Percentiles rank a stretch among this genome's conserved stretches.
These are phyloP conservation scores for Urophycis tenuis DNA, from an alignment of 2,797 vertebrate species.

Conservation along the genomic window DNA sequence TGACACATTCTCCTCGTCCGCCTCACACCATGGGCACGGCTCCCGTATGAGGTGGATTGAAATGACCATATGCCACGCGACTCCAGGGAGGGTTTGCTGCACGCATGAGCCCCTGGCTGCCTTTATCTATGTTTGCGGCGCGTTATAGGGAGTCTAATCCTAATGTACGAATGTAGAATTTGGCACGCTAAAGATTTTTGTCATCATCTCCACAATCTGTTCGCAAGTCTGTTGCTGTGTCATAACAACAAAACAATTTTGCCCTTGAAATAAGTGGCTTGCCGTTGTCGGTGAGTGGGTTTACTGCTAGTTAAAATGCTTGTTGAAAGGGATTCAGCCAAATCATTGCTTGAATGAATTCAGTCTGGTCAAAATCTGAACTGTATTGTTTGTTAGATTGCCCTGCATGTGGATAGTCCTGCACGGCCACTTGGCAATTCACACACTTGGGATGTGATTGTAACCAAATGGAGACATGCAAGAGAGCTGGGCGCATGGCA, in stretches of 20 bases:
- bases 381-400: neutral
- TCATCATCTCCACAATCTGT: neutral
- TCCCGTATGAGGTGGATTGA: neutral
- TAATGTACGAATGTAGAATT: neutral
- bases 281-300: neutral
- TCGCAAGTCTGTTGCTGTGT: neutral
- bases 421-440: neutral
- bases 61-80: neutral
- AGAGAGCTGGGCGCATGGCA: neutral
- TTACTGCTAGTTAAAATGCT: neutral
- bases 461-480: constrained; percentile 16
- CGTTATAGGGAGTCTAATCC: neutral
- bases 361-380: neutral
- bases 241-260: neutral
- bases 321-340: neutral
- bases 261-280: neutral
- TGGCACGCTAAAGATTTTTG: neutral
- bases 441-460: neutral
- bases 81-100: neutral
- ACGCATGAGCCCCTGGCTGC: neutral
- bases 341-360: neutral
- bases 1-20: neutral
- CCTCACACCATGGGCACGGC: neutral
- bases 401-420: neutral
- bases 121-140: neutral